A percentile compares a stretch with the other conserved stretches of the same genome.
phyloP scores from a whole-genome alignment of 2,113 vertebrate genomes.

The Spermophilus dauricus region DNA sequence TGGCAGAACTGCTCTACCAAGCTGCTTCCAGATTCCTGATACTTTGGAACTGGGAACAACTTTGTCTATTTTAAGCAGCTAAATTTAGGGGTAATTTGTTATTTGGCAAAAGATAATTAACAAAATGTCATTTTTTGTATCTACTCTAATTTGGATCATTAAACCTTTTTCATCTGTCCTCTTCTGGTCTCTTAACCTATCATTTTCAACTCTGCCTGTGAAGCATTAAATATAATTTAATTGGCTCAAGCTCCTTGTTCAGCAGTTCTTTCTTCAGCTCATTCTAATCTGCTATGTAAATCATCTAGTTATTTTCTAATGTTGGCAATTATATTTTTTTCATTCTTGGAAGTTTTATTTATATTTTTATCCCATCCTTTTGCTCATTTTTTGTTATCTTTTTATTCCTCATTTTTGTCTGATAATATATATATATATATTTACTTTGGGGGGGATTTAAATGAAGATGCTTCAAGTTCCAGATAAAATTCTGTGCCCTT shows the following conservation, averaged over 20 bases:
- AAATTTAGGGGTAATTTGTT: neutral
- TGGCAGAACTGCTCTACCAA: neutral
- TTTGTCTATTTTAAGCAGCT: neutral
- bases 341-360: neutral
- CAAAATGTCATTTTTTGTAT: neutral
- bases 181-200: neutral
- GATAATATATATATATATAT: too few species aligned
- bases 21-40: neutral
- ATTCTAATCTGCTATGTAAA: neutral
- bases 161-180: neutral
- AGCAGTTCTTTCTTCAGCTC: neutral
- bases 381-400: neutral
- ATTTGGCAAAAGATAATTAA: neutral
- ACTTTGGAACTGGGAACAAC: neutral
- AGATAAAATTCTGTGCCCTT: neutral
- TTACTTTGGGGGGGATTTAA: neutral
- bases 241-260: neutral
- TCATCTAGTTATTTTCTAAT: neutral
- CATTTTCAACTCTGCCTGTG: neutral
- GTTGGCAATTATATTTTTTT: conserved; percentile 13
- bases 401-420: neutral
- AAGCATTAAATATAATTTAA: neutral
- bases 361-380: neutral
- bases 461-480: neutral
- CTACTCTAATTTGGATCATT: neutral